Percentiles rank a stretch among this genome's conserved stretches.
Conservation (phyloP, 1,140 invertebrate species). For the Pachyrhynchus sulphureomaculatus region DNA sequence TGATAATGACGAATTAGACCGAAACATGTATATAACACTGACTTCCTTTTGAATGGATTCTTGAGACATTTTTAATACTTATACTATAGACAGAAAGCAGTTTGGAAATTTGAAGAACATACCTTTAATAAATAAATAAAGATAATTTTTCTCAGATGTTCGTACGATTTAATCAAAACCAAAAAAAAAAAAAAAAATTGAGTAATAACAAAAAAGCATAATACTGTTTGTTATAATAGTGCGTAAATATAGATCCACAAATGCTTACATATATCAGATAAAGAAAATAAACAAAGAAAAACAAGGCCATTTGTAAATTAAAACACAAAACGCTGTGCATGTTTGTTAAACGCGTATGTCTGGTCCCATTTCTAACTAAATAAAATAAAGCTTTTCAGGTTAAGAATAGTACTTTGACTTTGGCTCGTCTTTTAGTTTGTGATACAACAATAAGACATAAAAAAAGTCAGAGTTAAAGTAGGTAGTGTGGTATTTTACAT, state of each 20-base stretch:
- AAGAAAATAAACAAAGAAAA: slow-evolving; percentile 26
- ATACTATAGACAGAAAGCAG: no score
- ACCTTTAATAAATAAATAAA: no score
- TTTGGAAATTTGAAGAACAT: no score
- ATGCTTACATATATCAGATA: slow-evolving; percentile 25
- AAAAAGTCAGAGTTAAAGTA: not conserved
- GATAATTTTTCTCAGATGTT: no score
- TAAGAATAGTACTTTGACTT: not conserved
- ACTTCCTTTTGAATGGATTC: no score
- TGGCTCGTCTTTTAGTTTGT: not conserved
- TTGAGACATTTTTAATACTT: no score
- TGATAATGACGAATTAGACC: no score
- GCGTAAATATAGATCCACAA: slow-evolving; percentile 17
- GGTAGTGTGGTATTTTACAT: not conserved
- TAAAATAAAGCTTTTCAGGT: slow-evolving; percentile 8
- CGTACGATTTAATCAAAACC: no score
- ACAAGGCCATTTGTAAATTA: slow-evolving; percentile 31
- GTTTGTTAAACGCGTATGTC: slow-evolving; percentile 12
- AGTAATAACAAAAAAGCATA: not conserved
- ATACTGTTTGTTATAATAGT: slow-evolving; percentile 4
- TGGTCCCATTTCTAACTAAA: slow-evolving; percentile 8
- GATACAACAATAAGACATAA: not conserved
- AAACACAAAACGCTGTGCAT: slow-evolving; percentile 27
- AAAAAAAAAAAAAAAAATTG: not conserved
- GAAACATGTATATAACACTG: no score